Percentiles rank a stretch among this genome's conserved stretches.
Conservation (phyloP, 2,888 invertebrate species). For the Saturnia pavonia region DNA sequence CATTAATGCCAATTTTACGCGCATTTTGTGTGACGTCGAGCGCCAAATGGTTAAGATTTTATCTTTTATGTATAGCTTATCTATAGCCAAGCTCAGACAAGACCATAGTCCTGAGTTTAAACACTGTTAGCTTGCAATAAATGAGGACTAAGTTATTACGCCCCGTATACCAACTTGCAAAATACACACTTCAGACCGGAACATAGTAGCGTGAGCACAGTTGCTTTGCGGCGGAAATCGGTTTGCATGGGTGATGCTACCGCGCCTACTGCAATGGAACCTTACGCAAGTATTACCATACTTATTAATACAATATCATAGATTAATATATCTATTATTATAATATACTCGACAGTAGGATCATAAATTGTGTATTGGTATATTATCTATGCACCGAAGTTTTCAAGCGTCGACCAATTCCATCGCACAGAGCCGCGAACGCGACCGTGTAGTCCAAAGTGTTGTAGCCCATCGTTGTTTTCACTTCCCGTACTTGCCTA, state of each 20-base stretch:
- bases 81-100: not conserved
- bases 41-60: no score
- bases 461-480: no score
- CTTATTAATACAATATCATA: not conserved
- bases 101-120: not conserved
- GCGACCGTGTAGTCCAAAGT: no score
- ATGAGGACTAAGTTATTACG: not conserved
- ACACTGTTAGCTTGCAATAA: not conserved
- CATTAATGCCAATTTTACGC: no score
- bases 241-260: not conserved
- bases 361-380: not conserved
- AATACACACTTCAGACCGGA: not conserved
- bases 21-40: no score
- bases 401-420: no score
- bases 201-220: not conserved
- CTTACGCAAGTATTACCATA: not conserved
- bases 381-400: no score
- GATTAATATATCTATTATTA: not conserved
- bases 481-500: no score
- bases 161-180: not conserved
- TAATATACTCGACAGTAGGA: not conserved
- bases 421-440: no score
- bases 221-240: not conserved
- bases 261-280: not conserved
- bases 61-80: no score